Base-by-base conservation (phyloP, 2,797 vertebrate species). In the Enteromius argenteus region DNA sequence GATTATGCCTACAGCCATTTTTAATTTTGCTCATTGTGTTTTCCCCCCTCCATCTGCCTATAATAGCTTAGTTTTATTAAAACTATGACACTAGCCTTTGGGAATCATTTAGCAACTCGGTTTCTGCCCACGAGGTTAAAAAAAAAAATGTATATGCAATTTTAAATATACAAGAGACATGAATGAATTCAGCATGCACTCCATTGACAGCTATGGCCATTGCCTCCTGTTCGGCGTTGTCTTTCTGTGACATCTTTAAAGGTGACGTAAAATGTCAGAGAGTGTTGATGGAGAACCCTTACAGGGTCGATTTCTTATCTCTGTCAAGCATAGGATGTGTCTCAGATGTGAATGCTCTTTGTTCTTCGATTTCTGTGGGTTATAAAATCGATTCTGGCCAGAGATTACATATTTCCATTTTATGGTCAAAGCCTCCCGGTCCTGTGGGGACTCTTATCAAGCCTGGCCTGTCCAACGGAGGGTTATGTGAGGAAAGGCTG, bases 241-340 rank as follows among this genome's bases (percentile, higher is more conserved):
- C 62, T 32, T 58, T 71, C 56, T 64, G 39, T 53, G 44, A 76
- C 4, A 30, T 82, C 75, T 74, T 64, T 74, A 15, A 86, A 75
- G 58, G 68, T 83, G 81, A 75, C 58, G 83, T 88, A 23, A 93
- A 92, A 93, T 92, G 92, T 89, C 91, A 90, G 19, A 77, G 51
- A 10, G 35, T 77, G 14, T 84, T 60, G 79, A 84, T 67, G 85
- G 88, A 87, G 75, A 81, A 5, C 73, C 71, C 35, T 66, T 77
- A 35, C 53, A 64, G 42, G 76, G 27, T 46, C 37, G 79, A 87
- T 85, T 51, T 81, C 88, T 88, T 92, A 91, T 92, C 90, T 64
- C 72, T 44, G 75, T 77, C 78, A 83, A 19, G 51, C 84, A 85
- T 84, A 75, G 56, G 72, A 90, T 76, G 86, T 85, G 89, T 77